Percentiles rank a stretch among this genome's conserved stretches.
These are phyloP conservation scores for Umimayanthus chanpuru DNA, from an alignment of 92 coral and sea anemone genomes.

Conservation along the genomic window DNA sequence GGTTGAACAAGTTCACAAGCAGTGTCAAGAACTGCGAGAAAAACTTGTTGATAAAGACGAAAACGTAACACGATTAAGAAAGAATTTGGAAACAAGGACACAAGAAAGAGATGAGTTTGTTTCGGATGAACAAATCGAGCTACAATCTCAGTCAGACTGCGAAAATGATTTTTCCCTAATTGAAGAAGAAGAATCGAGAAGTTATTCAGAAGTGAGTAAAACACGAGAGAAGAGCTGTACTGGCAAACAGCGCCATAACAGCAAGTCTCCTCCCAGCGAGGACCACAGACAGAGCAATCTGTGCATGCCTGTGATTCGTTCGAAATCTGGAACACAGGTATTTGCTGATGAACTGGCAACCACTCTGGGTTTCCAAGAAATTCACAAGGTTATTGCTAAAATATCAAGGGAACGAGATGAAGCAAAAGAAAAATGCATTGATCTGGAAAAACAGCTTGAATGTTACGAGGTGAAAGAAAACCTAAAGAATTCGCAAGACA, in stretches of 20 bases:
- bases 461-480: background rate
- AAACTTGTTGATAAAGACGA: conserved; percentile 27
- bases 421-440: conserved; percentile 25
- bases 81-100: background rate
- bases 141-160: background rate
- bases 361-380: conserved; percentile 25
- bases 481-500: conserved; percentile 31
- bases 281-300: background rate
- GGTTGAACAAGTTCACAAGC: background rate
- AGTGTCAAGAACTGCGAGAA: conserved; percentile 31
- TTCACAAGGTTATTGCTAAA: conserved; percentile 5
- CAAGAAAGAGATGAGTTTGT: background rate
- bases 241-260: background rate
- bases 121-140: conserved; percentile 4
- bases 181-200: conserved; percentile 2
- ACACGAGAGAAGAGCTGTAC: background rate
- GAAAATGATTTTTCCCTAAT: background rate
- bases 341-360: conserved; percentile 20
- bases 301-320: background rate
- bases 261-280: background rate
- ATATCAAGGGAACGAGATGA: conserved; percentile 57
- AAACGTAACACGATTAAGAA: background rate
- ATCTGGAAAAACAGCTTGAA: conserved; percentile 42
- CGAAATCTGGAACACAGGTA: conserved; percentile 23
- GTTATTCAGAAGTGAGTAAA: background rate